phyloP scores from a whole-genome alignment of 53 echinoderm and acorn worm genomes.

The Echinometra lucunter region DNA sequence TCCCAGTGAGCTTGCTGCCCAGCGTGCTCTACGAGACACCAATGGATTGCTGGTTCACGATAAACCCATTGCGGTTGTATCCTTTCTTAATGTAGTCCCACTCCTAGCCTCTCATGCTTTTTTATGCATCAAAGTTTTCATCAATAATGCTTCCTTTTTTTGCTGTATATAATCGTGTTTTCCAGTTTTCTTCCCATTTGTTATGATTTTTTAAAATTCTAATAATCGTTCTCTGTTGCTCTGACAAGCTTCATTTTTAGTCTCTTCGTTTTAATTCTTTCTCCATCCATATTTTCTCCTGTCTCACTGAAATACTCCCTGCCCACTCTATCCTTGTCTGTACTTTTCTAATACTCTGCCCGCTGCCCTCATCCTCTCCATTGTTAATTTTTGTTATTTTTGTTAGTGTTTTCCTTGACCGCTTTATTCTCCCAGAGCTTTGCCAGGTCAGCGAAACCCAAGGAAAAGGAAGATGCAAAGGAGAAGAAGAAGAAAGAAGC shows the following conservation, averaged over 20 bases:
- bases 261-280: too few species aligned
- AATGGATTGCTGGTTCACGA: constrained; percentile 89
- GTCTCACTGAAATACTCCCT: too few species aligned
- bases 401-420: neutral
- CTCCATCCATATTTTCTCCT: too few species aligned
- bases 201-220: too few species aligned
- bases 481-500: constrained; percentile 70
- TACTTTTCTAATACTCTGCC: neutral
- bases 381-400: neutral
- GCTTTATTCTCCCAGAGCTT: constrained; percentile 78
- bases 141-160: too few species aligned
- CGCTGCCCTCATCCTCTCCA: neutral
- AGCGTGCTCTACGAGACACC: constrained; percentile 90
- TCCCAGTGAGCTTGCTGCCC: constrained; percentile 92
- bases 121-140: neutral
- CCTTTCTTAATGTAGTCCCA: constrained; percentile 68
- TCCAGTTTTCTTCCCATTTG: too few species aligned
- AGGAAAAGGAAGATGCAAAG: constrained; percentile 78
- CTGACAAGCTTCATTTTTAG: too few species aligned
- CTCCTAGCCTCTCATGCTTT: neutral
- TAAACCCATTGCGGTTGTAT: constrained; percentile 97
- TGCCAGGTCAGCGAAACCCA: constrained; percentile 98
- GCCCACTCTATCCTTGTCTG: neutral
- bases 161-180: too few species aligned
- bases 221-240: too few species aligned